Percentiles rank a stretch among this genome's conserved stretches.
Evolutionary conservation across 2,113 vertebrate species (phyloP).

Genomic region (Gila orcuttii): DNA sequence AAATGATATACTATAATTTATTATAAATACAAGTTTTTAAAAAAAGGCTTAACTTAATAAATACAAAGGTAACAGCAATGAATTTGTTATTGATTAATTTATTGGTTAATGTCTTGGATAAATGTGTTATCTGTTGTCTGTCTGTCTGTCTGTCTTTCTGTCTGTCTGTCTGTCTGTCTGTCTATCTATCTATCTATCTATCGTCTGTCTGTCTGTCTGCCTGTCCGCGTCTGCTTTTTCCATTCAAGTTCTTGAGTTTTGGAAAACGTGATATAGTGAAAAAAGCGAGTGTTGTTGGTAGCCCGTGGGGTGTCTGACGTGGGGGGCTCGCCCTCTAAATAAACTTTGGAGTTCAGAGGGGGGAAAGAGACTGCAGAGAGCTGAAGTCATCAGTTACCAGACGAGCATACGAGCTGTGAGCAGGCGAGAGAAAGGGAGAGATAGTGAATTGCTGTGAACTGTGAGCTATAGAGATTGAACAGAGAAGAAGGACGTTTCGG

Average conservation of each 20-base stretch:
- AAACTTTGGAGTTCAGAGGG: conserved; percentile 77
- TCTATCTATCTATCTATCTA: neutral
- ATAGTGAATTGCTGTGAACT: conserved; percentile 52
- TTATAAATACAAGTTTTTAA: neutral
- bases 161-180: neutral
- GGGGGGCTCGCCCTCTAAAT: conserved; percentile 80
- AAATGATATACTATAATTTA: neutral
- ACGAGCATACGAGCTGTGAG: conserved; percentile 56
- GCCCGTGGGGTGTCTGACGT: conserved; percentile 64
- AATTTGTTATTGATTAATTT: neutral
- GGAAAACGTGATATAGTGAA: conserved; percentile 18
- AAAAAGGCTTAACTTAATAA: neutral
- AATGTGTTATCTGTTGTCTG: neutral
- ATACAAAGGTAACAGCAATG: neutral
- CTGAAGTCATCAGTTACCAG: conserved; percentile 78
- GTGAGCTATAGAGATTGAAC: conserved; percentile 38
- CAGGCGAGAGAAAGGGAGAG: conserved; percentile 53
- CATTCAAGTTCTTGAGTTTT: neutral
- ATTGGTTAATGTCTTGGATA: neutral
- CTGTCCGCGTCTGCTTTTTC: neutral
- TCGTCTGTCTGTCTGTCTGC: neutral
- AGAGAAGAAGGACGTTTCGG: neutral
- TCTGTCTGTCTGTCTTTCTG: neutral
- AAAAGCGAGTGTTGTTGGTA: conserved; percentile 31
- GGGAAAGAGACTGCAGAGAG: conserved; percentile 67